Evolutionary conservation across 2,797 vertebrate genomes (phyloP), one percentile per base, ranked within the genome.

Genomic region (Microchirus variegatus): DNA sequence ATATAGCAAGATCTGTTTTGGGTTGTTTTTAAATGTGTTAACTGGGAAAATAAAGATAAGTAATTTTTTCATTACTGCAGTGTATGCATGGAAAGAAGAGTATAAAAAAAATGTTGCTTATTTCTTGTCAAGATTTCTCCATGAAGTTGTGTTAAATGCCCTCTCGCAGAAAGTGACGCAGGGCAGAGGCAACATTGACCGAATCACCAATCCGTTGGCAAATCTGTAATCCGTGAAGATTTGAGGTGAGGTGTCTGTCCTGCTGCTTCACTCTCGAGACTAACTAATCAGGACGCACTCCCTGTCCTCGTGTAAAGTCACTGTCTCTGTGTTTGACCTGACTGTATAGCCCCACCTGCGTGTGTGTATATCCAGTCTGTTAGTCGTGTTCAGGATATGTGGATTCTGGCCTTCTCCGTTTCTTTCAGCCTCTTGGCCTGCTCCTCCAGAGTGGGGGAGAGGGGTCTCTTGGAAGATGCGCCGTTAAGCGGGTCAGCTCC

Each of bases 351-450:
- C 63, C 74, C 66, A 63, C 75, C 69, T 46, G 10, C 10, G 51
- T 57, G 26, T 57, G 42, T 48, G 10, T 38, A 43, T 42, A 72
- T 72, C 60, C 60, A 74, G 73, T 75, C 42, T 63, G 10, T 5
- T 8, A 7, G 45, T 15, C 11, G 44, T 47, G 60, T 59, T 90
- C 78, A 92, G 31, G 86, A 83, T 70, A 87, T 91, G 75, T 92
- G 90, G 70, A 91, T 88, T 57, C 82, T 86, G 84, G 96, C 95
- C 91, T 95, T 95, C 86, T 95, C 95, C 18, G 88, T 84, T 18
- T 96, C 94, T 77, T 93, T 94, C 63, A 93, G 67, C 63, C 94
- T 93, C 87, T 94, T 96, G 19, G 93, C 88, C 78, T 93, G 90
- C 37, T 94, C 94, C 77, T 94, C 94, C 4, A 88, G 19, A 1